Conservation (phyloP, 2,113 vertebrate genomes). For the Ibidorhyncha struthersii region DNA sequence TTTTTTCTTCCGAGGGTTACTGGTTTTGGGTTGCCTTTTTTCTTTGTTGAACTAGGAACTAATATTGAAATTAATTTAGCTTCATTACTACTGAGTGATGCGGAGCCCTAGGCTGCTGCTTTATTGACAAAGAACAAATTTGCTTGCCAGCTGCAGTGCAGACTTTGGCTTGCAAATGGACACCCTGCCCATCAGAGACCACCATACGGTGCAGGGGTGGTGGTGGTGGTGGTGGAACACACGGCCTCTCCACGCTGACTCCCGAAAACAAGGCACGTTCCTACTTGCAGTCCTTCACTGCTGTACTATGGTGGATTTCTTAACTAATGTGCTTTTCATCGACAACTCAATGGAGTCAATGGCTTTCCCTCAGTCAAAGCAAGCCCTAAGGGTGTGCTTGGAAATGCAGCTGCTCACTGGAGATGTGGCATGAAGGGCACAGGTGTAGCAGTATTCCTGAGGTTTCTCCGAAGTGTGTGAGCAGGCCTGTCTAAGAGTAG, state of each 20-base stretch:
- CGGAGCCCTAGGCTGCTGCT: not conserved
- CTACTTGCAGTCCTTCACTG: not conserved
- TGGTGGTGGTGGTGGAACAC: too few species aligned
- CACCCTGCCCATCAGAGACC: not conserved
- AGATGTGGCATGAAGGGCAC: not conserved
- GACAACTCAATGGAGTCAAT: not conserved
- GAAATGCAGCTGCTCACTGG: not conserved
- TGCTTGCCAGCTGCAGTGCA: not conserved
- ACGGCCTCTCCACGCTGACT: not conserved
- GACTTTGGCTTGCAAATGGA: not conserved
- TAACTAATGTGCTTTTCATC: not conserved
- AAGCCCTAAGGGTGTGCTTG: not conserved
- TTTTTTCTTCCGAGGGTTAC: not conserved
- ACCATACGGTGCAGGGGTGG: too few species aligned
- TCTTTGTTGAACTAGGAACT: not conserved
- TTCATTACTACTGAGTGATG: not conserved
- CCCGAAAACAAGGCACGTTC: not conserved
- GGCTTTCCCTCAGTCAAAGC: not conserved
- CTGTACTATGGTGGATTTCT: not conserved
- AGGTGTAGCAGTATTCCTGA: not conserved
- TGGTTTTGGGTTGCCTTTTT: not conserved
- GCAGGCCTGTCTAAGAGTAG: not conserved
- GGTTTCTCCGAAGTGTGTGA: not conserved
- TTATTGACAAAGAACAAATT: not conserved
- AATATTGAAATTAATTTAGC: slow-evolving; percentile 3